Base-by-base conservation (phyloP, 2,797 vertebrate species). In the Sebastes alutus region DNA sequence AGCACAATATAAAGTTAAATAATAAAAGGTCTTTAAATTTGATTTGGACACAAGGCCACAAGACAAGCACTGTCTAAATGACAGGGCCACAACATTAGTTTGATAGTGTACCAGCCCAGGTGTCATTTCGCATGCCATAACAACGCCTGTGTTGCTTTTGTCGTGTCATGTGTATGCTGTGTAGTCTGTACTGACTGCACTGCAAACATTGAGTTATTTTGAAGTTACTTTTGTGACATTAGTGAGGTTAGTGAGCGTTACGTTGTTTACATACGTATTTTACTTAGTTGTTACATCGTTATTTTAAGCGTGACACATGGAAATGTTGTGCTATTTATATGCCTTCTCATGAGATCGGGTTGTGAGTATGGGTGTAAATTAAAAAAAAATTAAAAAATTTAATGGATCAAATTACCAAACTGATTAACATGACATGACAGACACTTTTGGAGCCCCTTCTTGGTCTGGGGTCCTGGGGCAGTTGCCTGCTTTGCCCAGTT, bases 91-190 rank as follows among this genome's bases (percentile, higher is more conserved):
- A 54, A 49, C 46, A 18, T 18, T 49, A 49, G 18, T 42, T 16
- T 42, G 5, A 42, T 16, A 42, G 13, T 42, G 38, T 42, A 42
- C 38, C 2, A 42, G 14, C 14, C 38, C 6, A 0, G 38, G 6
- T 16, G 38, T 42, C 38, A 42, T 42, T 42, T 42, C 0, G 38
- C 6, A 0, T 42, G 38, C 14, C 0, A 42, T 42, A 42, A 16
- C 38, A 42, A 42, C 1, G 14, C 38, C 38, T 42, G 3, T 42
- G 38, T 42, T 42, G 38, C 38, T 16, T 42, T 42, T 42, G 0
- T 0, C 0, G 0, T 3, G 38, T 7, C 38, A 16, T 42, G 14
- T 42, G 14, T 42, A 42, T 0, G 13, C 5, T 0, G 13, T 14
- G 38, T 38, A 38, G 38, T 42, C 13, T 42, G 38, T 42, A 42